These are phyloP conservation scores for Egretta garzetta DNA, from an alignment of 2,113 vertebrate genomes.

Conservation along the genomic window DNA sequence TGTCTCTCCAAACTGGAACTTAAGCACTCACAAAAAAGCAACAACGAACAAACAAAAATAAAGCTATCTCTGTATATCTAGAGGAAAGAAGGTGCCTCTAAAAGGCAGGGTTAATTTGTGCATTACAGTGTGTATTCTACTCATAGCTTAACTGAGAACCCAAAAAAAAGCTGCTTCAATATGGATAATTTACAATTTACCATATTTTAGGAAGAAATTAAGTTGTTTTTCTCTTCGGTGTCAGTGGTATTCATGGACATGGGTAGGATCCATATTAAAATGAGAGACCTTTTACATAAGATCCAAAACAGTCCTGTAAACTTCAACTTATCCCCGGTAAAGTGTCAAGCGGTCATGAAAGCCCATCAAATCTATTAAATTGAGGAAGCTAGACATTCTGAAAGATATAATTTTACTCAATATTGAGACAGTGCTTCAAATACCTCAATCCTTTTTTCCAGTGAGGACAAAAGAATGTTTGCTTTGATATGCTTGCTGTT, in stretches of 20 bases:
- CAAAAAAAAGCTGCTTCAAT: neutral
- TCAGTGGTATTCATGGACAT: neutral
- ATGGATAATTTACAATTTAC: neutral
- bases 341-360: neutral
- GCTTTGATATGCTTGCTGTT: neutral
- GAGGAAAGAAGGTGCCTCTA: neutral
- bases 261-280: neutral
- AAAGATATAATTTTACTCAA: neutral
- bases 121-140: neutral
- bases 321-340: neutral
- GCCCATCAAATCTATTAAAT: neutral
- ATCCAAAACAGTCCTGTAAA: neutral
- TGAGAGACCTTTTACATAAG: neutral
- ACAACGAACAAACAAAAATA: neutral
- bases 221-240: neutral
- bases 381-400: neutral
- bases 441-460: neutral
- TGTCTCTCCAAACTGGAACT: neutral
- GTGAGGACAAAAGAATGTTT: neutral
- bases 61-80: neutral
- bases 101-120: neutral
- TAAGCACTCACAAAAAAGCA: neutral
- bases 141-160: neutral
- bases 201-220: neutral
- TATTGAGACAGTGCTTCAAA: neutral